Percentiles rank a stretch among this genome's conserved stretches.
phyloP scores from a whole-genome alignment of 2,888 invertebrate species.

The Rhodophaea formosa region DNA sequence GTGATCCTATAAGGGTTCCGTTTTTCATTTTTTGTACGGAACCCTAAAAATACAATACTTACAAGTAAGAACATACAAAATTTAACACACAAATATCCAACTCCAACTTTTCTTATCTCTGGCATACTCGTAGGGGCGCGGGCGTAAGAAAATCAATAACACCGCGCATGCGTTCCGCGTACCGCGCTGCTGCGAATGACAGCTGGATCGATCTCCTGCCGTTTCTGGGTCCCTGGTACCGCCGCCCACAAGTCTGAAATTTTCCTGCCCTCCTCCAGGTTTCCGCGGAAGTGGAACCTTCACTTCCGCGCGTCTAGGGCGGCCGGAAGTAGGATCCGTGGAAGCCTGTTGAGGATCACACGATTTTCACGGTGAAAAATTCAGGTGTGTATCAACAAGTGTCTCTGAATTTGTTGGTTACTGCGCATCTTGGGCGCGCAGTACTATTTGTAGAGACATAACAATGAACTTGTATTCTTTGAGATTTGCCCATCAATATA shows the following conservation, averaged over 20 bases:
- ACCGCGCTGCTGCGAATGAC: slow-evolving; percentile 1
- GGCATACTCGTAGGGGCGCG: background rate
- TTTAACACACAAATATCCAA: background rate
- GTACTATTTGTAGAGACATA: slow-evolving; percentile 29
- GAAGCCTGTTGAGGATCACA: slow-evolving; percentile 4
- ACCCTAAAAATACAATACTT: no score
- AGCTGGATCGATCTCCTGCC: slow-evolving; percentile 33
- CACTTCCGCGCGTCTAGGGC: slow-evolving; percentile 65
- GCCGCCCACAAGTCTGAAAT: slow-evolving; percentile 77
- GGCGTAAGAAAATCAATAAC: slow-evolving; percentile 48
- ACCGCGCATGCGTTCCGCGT: slow-evolving; percentile 53
- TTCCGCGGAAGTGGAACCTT: slow-evolving; percentile 60
- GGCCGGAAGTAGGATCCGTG: slow-evolving; percentile 38
- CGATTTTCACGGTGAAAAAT: background rate
- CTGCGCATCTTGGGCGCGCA: slow-evolving; percentile 60
- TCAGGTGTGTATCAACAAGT: background rate
- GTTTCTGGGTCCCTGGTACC: slow-evolving; percentile 55
- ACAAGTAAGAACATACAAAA: background rate
- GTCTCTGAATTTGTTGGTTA: slow-evolving; percentile 21
- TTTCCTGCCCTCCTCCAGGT: slow-evolving; percentile 73
- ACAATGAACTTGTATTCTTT: slow-evolving; percentile 5
- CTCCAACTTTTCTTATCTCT: slow-evolving; percentile 8
- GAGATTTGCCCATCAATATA: background rate
- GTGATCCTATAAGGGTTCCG: no score
- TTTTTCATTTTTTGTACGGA: no score